These are phyloP conservation scores for Nestor notabilis DNA, from an alignment of 2,113 vertebrate species.

Conservation along the genomic window DNA sequence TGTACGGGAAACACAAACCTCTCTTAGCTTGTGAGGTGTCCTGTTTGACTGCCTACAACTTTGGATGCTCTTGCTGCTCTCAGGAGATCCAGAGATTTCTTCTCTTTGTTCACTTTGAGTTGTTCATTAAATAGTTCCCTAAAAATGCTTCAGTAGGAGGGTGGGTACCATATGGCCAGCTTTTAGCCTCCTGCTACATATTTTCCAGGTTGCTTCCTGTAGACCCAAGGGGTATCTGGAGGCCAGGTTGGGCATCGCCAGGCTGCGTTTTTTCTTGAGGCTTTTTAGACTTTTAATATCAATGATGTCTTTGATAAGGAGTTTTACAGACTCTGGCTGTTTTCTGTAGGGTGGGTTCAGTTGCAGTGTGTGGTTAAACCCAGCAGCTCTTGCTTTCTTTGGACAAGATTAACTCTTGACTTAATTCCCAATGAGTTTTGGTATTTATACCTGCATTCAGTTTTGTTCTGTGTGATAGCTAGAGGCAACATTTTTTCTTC, in stretches of 20 bases:
- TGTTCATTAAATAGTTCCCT: neutral
- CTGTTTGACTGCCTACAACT: rapidly evolving
- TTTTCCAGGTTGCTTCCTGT: neutral
- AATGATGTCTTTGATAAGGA: neutral
- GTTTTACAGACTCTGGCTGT: neutral
- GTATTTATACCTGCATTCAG: neutral
- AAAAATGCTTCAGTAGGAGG: neutral
- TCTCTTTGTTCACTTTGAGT: neutral
- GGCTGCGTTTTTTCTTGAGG: neutral
- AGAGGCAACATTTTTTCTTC: neutral
- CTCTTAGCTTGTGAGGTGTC: neutral
- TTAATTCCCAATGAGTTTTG: neutral
- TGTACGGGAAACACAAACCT: neutral
- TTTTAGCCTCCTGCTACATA: neutral
- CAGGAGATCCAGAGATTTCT: neutral
- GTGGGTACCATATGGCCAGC: too few species aligned
- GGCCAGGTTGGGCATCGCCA: neutral
- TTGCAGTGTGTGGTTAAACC: neutral
- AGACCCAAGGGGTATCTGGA: neutral
- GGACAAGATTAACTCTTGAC: neutral
- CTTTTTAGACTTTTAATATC: neutral
- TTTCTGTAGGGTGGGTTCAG: neutral
- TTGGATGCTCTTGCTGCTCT: neutral
- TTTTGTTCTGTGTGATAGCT: neutral
- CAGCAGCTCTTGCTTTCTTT: neutral